Percentiles rank a stretch among this genome's conserved stretches.
These are phyloP conservation scores for Arctocebus calabarensis DNA, from an alignment of 2,797 vertebrate genomes.

Conservation along the genomic window DNA sequence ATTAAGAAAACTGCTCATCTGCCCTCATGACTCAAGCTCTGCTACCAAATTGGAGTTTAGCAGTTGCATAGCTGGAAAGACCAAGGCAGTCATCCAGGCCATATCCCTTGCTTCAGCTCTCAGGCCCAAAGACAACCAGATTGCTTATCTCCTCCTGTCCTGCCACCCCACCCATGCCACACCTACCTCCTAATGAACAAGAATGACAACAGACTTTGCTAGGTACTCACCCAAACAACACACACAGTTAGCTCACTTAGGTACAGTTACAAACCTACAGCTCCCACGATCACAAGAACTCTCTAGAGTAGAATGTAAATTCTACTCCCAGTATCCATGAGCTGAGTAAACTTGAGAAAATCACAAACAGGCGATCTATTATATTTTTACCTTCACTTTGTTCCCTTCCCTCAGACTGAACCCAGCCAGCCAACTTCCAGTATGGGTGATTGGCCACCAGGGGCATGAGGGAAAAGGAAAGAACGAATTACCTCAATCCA, in stretches of 20 bases:
- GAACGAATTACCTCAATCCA: not conserved
- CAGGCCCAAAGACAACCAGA: accelerated
- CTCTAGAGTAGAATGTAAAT: not conserved
- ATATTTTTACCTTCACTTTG: not conserved
- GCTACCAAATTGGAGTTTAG: not conserved
- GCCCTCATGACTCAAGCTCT: not conserved
- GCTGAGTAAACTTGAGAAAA: not conserved
- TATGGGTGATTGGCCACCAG: not conserved
- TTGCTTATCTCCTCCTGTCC: no score
- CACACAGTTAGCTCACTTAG: not conserved
- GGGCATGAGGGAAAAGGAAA: not conserved
- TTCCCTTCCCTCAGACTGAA: not conserved
- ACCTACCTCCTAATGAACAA: not conserved
- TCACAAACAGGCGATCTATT: not conserved
- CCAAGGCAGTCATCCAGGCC: not conserved
- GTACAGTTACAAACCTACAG: not conserved
- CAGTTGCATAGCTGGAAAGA: not conserved
- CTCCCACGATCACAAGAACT: not conserved
- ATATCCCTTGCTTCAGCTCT: not conserved
- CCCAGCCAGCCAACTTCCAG: not conserved
- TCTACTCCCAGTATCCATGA: not conserved
- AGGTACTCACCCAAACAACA: not conserved
- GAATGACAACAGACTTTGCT: no score
- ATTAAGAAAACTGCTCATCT: slow-evolving; percentile 58
- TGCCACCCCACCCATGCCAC: not conserved